Conservation (phyloP, 2,113 vertebrate species). For the Percopsis transmontana region DNA sequence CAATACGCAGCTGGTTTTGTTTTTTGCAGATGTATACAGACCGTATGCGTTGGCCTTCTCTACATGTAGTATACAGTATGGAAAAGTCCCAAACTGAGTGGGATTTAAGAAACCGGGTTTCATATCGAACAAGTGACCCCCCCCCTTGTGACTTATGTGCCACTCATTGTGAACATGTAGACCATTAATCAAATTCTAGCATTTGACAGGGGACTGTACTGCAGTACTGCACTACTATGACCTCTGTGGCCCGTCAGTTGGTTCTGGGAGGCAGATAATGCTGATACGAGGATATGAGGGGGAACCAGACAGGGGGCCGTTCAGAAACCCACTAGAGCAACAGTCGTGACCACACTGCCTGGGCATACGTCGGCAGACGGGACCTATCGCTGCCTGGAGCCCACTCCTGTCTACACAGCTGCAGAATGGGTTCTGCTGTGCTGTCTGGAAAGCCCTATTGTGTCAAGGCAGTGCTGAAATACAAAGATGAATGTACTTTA, state of each 20-base stretch:
- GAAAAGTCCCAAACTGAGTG: constrained; percentile 27
- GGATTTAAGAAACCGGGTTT: constrained; percentile 19
- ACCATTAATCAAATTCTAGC: constrained; percentile 58
- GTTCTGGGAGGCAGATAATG: constrained; percentile 47
- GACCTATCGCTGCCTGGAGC: not conserved
- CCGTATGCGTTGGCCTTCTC: constrained; percentile 16
- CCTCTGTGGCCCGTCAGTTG: constrained; percentile 30
- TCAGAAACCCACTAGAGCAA: constrained; percentile 9
- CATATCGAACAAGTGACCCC: constrained; percentile 34
- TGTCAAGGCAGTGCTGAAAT: constrained; percentile 48
- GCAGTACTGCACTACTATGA: constrained; percentile 20
- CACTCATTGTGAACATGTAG: constrained; percentile 32
- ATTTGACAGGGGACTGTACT: constrained; percentile 48
- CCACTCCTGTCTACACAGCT: constrained; percentile 7
- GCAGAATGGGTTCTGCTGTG: constrained; percentile 5
- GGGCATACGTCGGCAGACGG: constrained; percentile 5
- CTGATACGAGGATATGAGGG: constrained; percentile 34
- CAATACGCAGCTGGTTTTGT: constrained; percentile 42
- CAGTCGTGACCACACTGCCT: constrained; percentile 25
- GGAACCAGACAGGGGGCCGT: constrained; percentile 22
- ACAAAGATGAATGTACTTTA: constrained; percentile 57
- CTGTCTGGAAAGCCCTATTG: constrained; percentile 33
- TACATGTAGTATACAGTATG: constrained; percentile 29
- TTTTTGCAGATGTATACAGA: constrained; percentile 55
- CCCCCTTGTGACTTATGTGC: constrained; percentile 29